phyloP scores from a whole-genome alignment of 2,888 invertebrate genomes.

The Acanthosepion lycidas region DNA sequence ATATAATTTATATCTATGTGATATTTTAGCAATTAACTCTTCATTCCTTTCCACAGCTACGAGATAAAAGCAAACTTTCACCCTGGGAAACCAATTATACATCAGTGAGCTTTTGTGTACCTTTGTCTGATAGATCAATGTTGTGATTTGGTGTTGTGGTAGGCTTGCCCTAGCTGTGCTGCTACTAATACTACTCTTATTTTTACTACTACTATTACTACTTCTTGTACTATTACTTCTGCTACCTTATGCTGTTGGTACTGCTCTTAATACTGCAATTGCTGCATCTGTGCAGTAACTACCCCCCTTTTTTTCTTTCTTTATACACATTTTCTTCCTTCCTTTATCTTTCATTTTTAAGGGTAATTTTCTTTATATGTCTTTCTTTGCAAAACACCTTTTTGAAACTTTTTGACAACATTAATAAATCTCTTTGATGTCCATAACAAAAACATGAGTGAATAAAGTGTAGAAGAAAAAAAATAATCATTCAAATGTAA shows the following conservation, averaged over 20 bases:
- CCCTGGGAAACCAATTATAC: constrained; percentile 47
- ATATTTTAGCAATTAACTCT: constrained; percentile 45
- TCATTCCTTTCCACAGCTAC: constrained; percentile 47
- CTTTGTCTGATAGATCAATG: constrained; percentile 47
- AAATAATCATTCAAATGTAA: too few relatives aligned
- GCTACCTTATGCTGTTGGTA: background rate
- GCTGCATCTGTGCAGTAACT: background rate
- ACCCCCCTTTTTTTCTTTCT: background rate
- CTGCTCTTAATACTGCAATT: constrained; percentile 16
- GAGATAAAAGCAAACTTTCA: constrained; percentile 47
- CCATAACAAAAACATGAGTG: too few relatives aligned
- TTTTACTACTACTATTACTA: background rate
- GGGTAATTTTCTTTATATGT: background rate
- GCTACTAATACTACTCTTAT: constrained; percentile 23
- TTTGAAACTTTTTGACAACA: background rate
- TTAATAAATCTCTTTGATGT: too few relatives aligned
- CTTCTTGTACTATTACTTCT: background rate
- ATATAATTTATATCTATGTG: constrained; percentile 4
- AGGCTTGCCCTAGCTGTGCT: constrained; percentile 45
- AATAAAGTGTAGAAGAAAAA: too few relatives aligned
- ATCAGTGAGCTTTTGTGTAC: constrained; percentile 47
- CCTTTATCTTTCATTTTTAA: background rate
- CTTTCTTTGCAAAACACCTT: background rate
- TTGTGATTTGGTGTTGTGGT: constrained; percentile 45
- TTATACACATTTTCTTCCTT: background rate